Evolutionary conservation across 2,113 vertebrate species (phyloP), one percentile per base, ranked within the genome.

Genomic region (Thunnus maccoyii): DNA sequence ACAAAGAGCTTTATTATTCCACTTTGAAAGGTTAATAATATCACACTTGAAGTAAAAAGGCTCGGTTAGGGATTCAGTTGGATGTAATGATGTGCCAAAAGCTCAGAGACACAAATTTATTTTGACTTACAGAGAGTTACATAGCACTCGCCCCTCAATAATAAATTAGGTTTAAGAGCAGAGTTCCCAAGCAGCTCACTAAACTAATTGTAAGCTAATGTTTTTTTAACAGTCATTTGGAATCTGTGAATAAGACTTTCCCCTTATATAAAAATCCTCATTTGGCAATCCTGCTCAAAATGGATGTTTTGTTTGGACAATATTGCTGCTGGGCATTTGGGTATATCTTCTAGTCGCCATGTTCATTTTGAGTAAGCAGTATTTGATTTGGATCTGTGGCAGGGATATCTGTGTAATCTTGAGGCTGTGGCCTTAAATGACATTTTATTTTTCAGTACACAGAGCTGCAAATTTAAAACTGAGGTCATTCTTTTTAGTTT

Each of bases 281-380:
- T 84, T 93, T 80, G 76, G 86, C 66, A 6, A 82, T 51, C 70
- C 51, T 4, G 64, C 67, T 80, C 60, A 77, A 87, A 87, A 86
- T 86, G 81, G 88, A 91, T 93, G 89, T 93, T 92, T 79, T 90
- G 69, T 84, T 91, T 92, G 89, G 89, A 86, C 52, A 46, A 11
- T 80, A 70, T 77, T 10, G 30, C 77, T 17, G 2, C 58, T 64
- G 79, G 77, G 78, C 68, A 76, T 86, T 83, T 67, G 67, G 67
- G 63, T 80, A 81, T 76, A 84, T 91, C 83, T 86, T 86, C 69
- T 54, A 68, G 72, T 88, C 32, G 22, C 66, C 78, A 57, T 22
- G 66, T 72, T 86, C 9, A 79, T 83, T 89, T 83, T 60, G 51
- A 90, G 67, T 82, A 67, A 72, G 78, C 68, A 10, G 69, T 91